Evolutionary conservation across 1,140 invertebrate species (phyloP).

Genomic region (Papilio aristodemus): DNA sequence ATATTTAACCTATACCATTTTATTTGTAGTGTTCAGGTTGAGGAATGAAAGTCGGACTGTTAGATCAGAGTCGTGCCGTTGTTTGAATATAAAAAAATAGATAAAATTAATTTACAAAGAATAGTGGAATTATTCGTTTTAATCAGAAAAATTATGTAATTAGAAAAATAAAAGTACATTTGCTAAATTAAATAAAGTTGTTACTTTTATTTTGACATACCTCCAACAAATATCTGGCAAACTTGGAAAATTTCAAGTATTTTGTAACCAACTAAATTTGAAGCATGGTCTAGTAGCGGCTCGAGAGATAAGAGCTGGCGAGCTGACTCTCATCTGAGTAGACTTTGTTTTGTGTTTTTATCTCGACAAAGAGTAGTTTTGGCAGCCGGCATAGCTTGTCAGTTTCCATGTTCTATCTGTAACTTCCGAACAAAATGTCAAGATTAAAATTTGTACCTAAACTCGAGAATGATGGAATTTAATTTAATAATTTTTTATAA

Average conservation of each 20-base stretch:
- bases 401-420: not conserved
- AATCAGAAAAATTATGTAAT: too few relatives aligned
- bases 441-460: not conserved
- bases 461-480: not conserved
- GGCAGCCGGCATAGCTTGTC: slow-evolving; percentile 6
- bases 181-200: not conserved
- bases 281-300: not conserved
- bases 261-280: slow-evolving; percentile 17
- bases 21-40: slow-evolving; percentile 19
- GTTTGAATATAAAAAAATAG: too few relatives aligned
- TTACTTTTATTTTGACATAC: not conserved
- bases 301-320: slow-evolving; percentile 3
- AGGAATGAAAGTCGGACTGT: slow-evolving; percentile 2
- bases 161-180: too few relatives aligned
- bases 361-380: slow-evolving; percentile 12
- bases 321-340: slow-evolving; percentile 16
- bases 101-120: too few relatives aligned
- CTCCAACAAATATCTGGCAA: not conserved
- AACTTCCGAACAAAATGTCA: not conserved
- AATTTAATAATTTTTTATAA: too few relatives aligned
- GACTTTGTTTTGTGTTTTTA: slow-evolving; percentile 18
- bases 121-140: too few relatives aligned
- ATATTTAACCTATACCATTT: slow-evolving; percentile 25
- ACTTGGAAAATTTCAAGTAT: slow-evolving; percentile 11
- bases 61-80: not conserved